A percentile compares a stretch with the other conserved stretches of the same genome.
Evolutionary conservation across 2,888 invertebrate species (phyloP).

Genomic region (Drosophila macrothrix): DNA sequence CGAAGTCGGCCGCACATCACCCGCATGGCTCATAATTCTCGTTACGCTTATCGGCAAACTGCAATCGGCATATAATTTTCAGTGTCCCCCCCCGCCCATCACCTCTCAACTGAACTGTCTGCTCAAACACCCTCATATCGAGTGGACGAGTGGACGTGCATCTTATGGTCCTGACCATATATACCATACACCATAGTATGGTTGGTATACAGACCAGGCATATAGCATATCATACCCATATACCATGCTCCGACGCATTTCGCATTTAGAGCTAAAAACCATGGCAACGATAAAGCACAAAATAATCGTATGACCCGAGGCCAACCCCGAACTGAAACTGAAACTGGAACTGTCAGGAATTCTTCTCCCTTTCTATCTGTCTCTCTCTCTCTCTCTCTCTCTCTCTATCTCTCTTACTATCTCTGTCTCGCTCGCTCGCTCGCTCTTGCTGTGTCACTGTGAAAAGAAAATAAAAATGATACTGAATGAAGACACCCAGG

Average conservation of each 20-base stretch:
- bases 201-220: conserved; percentile 5
- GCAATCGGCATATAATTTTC: conserved; percentile 78
- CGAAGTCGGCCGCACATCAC: conserved; percentile 42
- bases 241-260: conserved; percentile 40
- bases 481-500: conserved; percentile 65
- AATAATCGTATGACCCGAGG: conserved; percentile 37
- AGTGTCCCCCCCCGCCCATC: background rate
- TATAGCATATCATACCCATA: background rate
- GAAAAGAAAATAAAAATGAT: conserved; percentile 38
- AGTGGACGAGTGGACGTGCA: conserved; percentile 22
- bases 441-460: conserved; percentile 52
- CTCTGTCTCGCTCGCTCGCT: background rate
- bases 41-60: conserved; percentile 72
- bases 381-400: background rate
- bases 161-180: conserved; percentile 33
- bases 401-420: background rate
- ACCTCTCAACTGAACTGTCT: background rate
- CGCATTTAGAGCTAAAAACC: conserved; percentile 59
- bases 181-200: background rate
- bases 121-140: conserved; percentile 52
- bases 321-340: conserved; percentile 18
- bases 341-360: background rate
- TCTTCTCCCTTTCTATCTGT: background rate
- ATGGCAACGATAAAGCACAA: conserved; percentile 61
- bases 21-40: conserved; percentile 77